Percentiles rank a stretch among this genome's conserved stretches.
These are phyloP conservation scores for Corvus moneduloides DNA, from an alignment of 2,113 vertebrate species.

Conservation along the genomic window DNA sequence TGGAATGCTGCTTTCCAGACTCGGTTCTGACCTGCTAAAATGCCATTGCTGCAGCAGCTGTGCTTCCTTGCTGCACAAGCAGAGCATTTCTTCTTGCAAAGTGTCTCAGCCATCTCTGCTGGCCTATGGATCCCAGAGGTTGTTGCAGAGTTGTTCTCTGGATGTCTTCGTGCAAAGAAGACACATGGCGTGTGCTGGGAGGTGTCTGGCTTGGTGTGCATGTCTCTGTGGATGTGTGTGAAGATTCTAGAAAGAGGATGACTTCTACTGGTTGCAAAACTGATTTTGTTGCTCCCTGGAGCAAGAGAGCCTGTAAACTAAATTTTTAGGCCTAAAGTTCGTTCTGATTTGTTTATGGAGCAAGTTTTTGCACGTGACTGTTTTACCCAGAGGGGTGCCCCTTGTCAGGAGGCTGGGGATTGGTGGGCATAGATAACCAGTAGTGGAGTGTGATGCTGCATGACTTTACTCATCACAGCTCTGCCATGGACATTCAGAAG, in stretches of 20 bases:
- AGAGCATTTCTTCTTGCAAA: background rate
- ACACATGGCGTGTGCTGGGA: rapidly evolving
- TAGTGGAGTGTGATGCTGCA: background rate
- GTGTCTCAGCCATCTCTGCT: background rate
- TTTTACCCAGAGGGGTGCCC: background rate
- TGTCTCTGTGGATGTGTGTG: background rate
- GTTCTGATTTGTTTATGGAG: background rate
- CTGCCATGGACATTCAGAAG: background rate
- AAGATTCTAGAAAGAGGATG: background rate
- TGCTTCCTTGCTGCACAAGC: background rate
- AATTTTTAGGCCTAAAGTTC: background rate
- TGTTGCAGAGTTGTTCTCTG: background rate
- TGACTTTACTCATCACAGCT: background rate
- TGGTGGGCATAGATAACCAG: background rate
- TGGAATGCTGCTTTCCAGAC: background rate
- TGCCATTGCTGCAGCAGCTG: background rate
- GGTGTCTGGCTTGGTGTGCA: background rate
- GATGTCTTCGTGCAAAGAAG: background rate
- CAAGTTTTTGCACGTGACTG: rapidly evolving
- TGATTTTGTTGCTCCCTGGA: background rate
- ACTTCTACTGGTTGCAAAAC: background rate
- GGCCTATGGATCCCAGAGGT: background rate
- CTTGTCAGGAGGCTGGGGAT: background rate
- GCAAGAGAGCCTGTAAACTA: background rate
- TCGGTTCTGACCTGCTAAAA: background rate